phyloP scores from a whole-genome alignment of 1,140 invertebrate species.

The Aphaenogaster rudis region DNA sequence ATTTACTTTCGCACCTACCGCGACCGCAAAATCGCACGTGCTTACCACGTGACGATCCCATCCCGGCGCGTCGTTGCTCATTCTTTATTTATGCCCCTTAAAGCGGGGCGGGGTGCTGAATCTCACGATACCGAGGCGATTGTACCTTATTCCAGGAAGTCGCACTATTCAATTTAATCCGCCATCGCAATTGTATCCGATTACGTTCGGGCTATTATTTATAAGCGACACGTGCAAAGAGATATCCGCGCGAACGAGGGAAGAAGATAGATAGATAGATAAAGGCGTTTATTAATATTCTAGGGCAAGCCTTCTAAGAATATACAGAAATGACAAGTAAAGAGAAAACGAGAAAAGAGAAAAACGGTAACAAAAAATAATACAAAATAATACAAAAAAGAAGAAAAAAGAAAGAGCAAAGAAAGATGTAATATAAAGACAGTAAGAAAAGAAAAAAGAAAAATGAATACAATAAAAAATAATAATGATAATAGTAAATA shows the following conservation, averaged over 20 bases:
- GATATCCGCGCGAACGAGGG: background rate
- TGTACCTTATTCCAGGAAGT: background rate
- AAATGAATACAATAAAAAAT: no score
- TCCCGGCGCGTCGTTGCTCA: background rate
- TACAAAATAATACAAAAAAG: no score
- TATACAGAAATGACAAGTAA: no score
- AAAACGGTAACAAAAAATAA: no score
- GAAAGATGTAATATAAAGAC: no score
- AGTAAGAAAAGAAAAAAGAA: no score
- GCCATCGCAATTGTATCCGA: background rate
- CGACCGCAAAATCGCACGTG: slow-evolving; percentile 35
- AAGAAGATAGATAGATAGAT: no score
- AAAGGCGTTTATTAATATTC: no score
- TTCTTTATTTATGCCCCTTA: slow-evolving; percentile 21
- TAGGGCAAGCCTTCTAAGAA: no score
- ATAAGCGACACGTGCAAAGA: background rate
- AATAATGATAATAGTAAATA: no score
- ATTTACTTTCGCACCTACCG: slow-evolving; percentile 43
- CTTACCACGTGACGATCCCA: slow-evolving; percentile 21
- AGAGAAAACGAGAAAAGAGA: no score
- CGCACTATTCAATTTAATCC: background rate
- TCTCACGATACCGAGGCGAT: background rate
- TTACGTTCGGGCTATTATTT: background rate
- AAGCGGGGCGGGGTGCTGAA: background rate
- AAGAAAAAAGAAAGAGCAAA: no score